A percentile compares a stretch with the other conserved stretches of the same genome.
Evolutionary conservation across 2,113 vertebrate species (phyloP).

Genomic region (Callipepla californica): DNA sequence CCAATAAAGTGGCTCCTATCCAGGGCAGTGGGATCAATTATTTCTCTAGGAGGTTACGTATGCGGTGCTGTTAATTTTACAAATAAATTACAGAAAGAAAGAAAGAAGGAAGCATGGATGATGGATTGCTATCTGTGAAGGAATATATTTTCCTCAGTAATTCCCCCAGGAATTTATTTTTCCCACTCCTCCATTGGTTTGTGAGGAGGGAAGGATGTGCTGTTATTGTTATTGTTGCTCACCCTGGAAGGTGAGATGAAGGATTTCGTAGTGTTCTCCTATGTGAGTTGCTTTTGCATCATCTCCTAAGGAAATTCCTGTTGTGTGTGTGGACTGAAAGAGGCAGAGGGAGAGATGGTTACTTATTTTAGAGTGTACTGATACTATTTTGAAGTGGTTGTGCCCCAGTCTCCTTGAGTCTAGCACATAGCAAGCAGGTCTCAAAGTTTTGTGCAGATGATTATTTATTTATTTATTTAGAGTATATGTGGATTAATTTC

Average conservation of each 20-base stretch:
- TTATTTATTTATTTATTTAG: neutral
- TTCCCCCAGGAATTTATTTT: neutral
- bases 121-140: neutral
- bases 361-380: neutral
- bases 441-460: neutral
- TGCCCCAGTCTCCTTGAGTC: neutral
- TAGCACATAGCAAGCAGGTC: neutral
- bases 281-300: neutral
- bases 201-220: neutral
- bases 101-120: neutral
- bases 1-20: neutral
- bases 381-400: neutral
- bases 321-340: neutral
- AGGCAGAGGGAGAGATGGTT: neutral
- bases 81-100: constrained; percentile 30
- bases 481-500: neutral
- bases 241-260: neutral
- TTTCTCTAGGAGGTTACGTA: neutral
- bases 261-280: neutral
- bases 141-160: neutral
- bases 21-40: constrained; percentile 40
- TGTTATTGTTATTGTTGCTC: neutral
- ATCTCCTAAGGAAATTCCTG: neutral
- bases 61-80: constrained; percentile 24
- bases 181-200: fast-evolving